These are phyloP conservation scores for Poeciliopsis occidentalis DNA, from an alignment of 2,113 vertebrate genomes.

Conservation along the genomic window DNA sequence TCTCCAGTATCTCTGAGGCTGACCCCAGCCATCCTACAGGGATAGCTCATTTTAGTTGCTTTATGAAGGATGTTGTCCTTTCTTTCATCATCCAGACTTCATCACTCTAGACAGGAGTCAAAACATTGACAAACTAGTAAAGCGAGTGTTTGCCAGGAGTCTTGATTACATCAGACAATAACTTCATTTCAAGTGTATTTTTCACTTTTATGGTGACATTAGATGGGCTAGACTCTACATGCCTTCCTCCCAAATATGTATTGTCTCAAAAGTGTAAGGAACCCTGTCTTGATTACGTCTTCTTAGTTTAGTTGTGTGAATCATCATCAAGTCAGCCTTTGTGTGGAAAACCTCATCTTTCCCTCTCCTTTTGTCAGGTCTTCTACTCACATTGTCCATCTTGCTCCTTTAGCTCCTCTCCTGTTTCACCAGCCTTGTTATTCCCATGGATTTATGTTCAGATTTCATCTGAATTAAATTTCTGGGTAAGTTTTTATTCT, in stretches of 20 bases:
- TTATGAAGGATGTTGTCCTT: no score
- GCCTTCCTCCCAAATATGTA: neutral
- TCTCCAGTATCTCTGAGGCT: no score
- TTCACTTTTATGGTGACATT: neutral
- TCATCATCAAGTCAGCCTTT: neutral
- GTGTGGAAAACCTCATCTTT: neutral
- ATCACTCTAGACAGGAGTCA: no score
- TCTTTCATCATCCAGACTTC: no score
- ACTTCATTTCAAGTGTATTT: neutral
- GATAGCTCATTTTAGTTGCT: no score
- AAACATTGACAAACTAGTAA: neutral
- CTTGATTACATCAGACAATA: no score
- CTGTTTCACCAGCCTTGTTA: slow-evolving; percentile 1
- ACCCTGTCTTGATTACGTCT: neutral
- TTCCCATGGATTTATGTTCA: neutral
- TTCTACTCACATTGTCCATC: neutral
- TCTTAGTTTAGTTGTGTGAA: neutral
- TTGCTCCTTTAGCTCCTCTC: neutral
- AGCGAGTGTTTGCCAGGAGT: neutral
- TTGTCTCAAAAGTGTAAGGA: neutral
- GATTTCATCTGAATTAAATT: neutral
- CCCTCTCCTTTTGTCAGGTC: slow-evolving; percentile 2
- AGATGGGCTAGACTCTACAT: neutral
- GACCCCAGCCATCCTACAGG: no score
- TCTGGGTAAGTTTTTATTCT: neutral